Percentiles rank a stretch among this genome's conserved stretches.
phyloP scores from a whole-genome alignment of 2,113 vertebrate species.

The Nycticryphes semicollaris region DNA sequence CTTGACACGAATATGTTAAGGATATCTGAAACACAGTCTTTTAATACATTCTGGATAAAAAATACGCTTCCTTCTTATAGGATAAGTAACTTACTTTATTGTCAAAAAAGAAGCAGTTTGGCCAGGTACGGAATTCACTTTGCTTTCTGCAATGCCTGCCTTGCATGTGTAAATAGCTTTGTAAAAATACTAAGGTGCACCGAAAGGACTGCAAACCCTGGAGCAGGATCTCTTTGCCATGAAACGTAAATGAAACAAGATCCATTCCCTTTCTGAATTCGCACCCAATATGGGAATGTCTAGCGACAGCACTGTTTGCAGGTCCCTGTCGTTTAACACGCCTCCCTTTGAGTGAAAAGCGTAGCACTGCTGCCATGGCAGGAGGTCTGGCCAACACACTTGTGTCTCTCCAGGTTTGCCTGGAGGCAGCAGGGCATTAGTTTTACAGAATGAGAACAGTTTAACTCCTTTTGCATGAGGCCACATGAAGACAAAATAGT shows the following conservation, averaged over 20 bases:
- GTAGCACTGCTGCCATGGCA: not conserved
- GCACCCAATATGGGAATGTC: too few species aligned
- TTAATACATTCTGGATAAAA: not conserved
- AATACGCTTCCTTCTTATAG: too few species aligned
- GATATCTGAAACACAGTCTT: not conserved
- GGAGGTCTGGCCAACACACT: not conserved
- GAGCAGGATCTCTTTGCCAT: not conserved
- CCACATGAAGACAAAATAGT: not conserved
- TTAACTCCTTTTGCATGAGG: not conserved
- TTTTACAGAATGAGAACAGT: fast-evolving
- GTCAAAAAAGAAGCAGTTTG: not conserved
- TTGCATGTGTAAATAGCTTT: not conserved
- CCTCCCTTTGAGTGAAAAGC: not conserved
- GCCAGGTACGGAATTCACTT: not conserved
- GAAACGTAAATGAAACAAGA: not conserved
- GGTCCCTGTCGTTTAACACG: not conserved
- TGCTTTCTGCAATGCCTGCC: not conserved
- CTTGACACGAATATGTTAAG: not conserved
- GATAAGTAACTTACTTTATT: not conserved
- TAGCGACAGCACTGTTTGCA: not conserved
- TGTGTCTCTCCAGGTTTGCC: not conserved
- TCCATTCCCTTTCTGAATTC: not conserved
- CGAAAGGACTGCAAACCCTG: not conserved
- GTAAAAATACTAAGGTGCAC: not conserved
- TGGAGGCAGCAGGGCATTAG: not conserved